Evolutionary conservation across 2,888 invertebrate genomes (phyloP), one percentile per base, ranked within the genome.

Genomic region (Sphinx pinastri): DNA sequence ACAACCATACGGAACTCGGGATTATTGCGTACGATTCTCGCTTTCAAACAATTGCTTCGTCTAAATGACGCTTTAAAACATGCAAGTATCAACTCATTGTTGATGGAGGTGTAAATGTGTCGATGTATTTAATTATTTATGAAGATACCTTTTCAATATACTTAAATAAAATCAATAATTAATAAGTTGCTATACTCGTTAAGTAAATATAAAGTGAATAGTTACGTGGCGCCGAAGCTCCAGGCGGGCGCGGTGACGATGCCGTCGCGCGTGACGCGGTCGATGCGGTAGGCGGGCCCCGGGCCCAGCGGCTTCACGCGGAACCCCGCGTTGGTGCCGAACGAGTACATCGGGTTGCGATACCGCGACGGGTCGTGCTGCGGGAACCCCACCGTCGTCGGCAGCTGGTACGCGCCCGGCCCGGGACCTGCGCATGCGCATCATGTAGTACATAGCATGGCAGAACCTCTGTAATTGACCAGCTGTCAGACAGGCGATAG

Each of bases 261-360:
- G 1, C 92, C 93, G 73, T 91, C 91, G 68, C 92, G 79, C 57
- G 93, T 93, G 75, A 92, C 83, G 70, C 87, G 81, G 76, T 91
- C 90, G 77, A 92, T 88, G 76, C 86, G 84, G 81, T 95, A 94
- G 11, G 93, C 84, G 59, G 95, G 88, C 66, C 95, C 92, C 68
- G 93, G 93, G 31, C 92, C 91, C 49, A 88, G 94, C 89, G 74
- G 86, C 81, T 69, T 94, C 89, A 74, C 90, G 90, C 80, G 95
- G 94, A 55, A 89, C 73, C 78, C 87, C 77, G 77, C 87, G 75
- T 72, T 89, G 16, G 86, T 85, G 63, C 95, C 95, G 85, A 96
- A 95, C 67, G 95, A 95, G 85, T 93, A 96, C 84, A 95, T 95
- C 7, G 96, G 96, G 85, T 94, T 94, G 75, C 96, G 93, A 81